These are phyloP conservation scores for Hemiscyllium ocellatum DNA, from an alignment of 2,113 vertebrate genomes.

Conservation along the genomic window DNA sequence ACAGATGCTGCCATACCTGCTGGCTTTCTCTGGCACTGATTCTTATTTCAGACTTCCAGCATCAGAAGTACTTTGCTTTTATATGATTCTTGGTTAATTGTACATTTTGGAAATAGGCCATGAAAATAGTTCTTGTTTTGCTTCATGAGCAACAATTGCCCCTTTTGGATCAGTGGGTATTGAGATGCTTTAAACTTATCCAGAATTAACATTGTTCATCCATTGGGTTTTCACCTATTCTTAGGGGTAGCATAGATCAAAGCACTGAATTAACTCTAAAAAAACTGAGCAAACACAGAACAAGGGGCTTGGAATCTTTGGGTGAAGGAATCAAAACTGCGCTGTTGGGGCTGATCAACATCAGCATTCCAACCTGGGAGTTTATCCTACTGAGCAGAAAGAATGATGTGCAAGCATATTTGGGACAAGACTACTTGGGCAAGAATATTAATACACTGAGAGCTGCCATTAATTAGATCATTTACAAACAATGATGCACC, in stretches of 20 bases:
- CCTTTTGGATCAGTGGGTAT: neutral
- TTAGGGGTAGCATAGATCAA: neutral
- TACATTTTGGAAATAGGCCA: neutral
- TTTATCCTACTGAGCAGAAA: neutral
- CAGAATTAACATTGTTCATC: neutral
- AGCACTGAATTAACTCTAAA: neutral
- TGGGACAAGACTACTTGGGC: neutral
- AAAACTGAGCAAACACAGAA: neutral
- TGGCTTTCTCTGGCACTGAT: no score
- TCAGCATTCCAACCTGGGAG: neutral
- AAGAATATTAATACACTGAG: no score
- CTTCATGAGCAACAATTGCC: neutral
- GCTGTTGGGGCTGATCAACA: neutral
- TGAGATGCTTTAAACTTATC: neutral
- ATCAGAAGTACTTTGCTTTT: no score
- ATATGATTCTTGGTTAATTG: neutral
- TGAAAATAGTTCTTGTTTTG: neutral
- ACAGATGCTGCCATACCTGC: no score
- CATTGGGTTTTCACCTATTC: neutral
- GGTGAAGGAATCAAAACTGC: neutral
- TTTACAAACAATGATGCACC: no score
- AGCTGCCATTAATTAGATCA: no score
- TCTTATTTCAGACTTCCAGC: no score
- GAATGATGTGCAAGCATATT: neutral
- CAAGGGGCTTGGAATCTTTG: neutral